Base-by-base conservation (phyloP, 2,797 vertebrate species). In the Pseudomugil tenellus region DNA sequence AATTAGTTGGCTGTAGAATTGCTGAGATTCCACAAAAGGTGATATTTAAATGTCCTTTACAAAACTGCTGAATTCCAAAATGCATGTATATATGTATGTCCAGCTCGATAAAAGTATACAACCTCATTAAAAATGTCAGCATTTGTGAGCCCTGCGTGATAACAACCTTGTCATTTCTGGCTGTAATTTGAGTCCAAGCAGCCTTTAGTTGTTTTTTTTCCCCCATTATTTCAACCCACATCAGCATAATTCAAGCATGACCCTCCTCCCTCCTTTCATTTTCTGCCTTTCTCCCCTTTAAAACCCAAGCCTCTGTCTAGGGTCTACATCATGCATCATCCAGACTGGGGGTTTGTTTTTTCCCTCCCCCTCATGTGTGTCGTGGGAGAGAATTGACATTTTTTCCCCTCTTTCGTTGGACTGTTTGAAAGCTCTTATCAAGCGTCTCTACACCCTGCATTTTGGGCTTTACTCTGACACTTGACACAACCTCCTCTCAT, bases 161-260 rank as follows among this genome's bases (percentile, higher is more conserved):
- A 89, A 91, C 88, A 86, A 91, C 84, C 84, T 84, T 84, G 77
- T 84, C 86, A 90, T 87, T 72, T 73, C 76, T 29, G 48, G 67
- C 67, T 64, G 72, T 69, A 54, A 58, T 75, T 79, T 68, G 57
- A n/a, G 61, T 72, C 34, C 64, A 68, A 78, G 77, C 85, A 70
- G 68, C 65, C 63, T 78, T 68, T 58, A 79, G 76, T 83, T 79
- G 74, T 39, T 80, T 86, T 39, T 39, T 80, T 88, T 71, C 61
- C 61, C 76, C 76, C 12, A 34, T 19, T 25, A 74, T 89, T 91
- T 87, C 63, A 26, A 84, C 89, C 85, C 73, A 61, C 90, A 94
- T 93, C 92, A 92, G 91, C 92, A 93, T 93, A 93, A 94, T 92
- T 93, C 88, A 94, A 92, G 84, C 91, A 91, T 89, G 88, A 92